These are phyloP conservation scores for Perithous albicinctus DNA, from an alignment of 2,888 invertebrate species.

Conservation along the genomic window DNA sequence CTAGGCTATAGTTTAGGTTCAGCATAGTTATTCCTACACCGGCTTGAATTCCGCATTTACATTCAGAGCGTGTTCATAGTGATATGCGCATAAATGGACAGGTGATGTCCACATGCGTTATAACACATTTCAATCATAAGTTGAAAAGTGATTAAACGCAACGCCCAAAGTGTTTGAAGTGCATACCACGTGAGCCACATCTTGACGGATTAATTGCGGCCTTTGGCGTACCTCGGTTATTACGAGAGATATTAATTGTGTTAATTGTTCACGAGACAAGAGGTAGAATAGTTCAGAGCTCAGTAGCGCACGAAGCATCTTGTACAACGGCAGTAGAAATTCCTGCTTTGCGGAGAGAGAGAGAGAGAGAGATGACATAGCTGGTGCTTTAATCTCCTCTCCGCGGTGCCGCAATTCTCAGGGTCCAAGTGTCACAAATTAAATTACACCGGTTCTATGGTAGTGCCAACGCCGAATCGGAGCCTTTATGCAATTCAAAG, in stretches of 20 bases:
- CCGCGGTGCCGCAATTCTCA: conserved; percentile 19
- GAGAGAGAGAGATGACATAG: no score
- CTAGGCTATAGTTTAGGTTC: neutral
- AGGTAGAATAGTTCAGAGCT: neutral
- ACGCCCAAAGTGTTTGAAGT: conserved; percentile 9
- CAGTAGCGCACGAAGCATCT: conserved; percentile 11
- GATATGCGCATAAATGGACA: neutral
- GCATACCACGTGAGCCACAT: conserved; percentile 9
- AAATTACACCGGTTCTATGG: conserved; percentile 48
- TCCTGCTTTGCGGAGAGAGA: conserved; percentile 40
- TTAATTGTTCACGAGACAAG: conserved; percentile 43
- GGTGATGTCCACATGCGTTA: neutral
- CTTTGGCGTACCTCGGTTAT: conserved; percentile 32
- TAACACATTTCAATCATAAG: conserved; percentile 8
- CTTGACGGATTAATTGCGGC: conserved; percentile 43
- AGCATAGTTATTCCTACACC: neutral
- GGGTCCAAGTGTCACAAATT: conserved; percentile 48
- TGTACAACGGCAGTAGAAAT: conserved; percentile 23
- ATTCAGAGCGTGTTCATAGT: neutral
- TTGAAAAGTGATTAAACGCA: conserved; percentile 3
- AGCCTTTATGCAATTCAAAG: conserved; percentile 23
- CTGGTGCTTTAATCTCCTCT: conserved; percentile 39
- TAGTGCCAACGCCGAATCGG: neutral
- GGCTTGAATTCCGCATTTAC: neutral
- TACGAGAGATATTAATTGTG: conserved; percentile 41